Base-by-base conservation (phyloP, 2,113 vertebrate species). In the Pluvianellus socialis region DNA sequence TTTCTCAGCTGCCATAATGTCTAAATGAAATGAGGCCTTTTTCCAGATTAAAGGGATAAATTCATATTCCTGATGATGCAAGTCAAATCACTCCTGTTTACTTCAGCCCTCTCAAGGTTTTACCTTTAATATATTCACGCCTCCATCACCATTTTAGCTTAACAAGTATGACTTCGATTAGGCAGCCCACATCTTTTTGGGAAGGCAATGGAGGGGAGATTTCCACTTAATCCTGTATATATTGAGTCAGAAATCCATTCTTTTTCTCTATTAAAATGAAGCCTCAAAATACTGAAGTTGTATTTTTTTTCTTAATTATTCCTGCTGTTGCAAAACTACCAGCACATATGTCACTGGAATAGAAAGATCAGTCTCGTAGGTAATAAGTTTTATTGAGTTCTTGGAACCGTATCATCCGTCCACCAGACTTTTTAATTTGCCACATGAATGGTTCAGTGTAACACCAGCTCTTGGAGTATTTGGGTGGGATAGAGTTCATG, bases 361-460 rank as follows among this genome's bases (percentile, higher is more conserved):
- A 96, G 83, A 94, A 97, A 95, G 62, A 91, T 81, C 89, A 91
- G 67, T 68, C 92, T 96, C 13, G 4, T 53, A 97, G 81, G 94
- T 91, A 96, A 76, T 92, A 94, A 79, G 94, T 97, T 97, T 96
- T 96, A 96, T 96, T 96, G 95, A 98, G 95, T 96, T 93, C 94
- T 89, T 4, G 1, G 86, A 88, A 96, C 93, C 90, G 28, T 92
- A 95, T 96, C 93, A 96, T 95, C 94, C 24, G 45, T 96, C 94
- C 96, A 95, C 91, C 85, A 86, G 97, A 96, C 94, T 96, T 97
- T 97, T 97, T 95, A 97, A 98, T 97, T 98, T 97, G 95, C 96
- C 96, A 97, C 96, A 94, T 97, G 96, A 96, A 95, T 59, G 92
- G 92, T 93, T 96, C 96, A 56, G 61, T 40, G 47, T 92, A 92